Conservation (phyloP, 2,113 vertebrate genomes). For the Brachyhypopomus occidentalis region DNA sequence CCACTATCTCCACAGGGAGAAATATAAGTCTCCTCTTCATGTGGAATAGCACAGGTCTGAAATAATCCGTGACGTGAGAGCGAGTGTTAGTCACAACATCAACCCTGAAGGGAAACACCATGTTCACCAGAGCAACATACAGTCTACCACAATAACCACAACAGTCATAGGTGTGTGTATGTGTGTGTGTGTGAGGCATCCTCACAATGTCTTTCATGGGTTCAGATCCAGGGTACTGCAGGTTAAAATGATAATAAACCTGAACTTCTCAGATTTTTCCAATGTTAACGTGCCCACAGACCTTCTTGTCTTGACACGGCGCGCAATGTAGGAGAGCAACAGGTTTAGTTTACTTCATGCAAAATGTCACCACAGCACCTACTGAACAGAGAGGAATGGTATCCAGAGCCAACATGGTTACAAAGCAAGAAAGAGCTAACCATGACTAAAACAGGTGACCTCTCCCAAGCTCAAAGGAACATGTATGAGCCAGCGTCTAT, state of each 20-base stretch:
- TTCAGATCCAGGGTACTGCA: background rate
- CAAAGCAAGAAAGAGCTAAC: too few relatives aligned
- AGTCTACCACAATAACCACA: background rate
- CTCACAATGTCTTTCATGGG: background rate
- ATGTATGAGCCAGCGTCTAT: background rate
- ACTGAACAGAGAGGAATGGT: too few relatives aligned
- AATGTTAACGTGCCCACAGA: background rate
- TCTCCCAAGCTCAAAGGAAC: background rate
- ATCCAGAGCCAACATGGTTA: too few relatives aligned
- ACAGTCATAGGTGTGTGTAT: background rate
- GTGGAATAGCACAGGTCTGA: background rate
- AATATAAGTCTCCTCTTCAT: background rate
- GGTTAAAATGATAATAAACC: background rate
- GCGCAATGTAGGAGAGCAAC: too few relatives aligned
- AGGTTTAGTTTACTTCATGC: too few relatives aligned
- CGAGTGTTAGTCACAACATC: background rate
- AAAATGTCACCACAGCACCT: too few relatives aligned
- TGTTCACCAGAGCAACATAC: background rate
- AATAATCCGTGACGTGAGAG: background rate
- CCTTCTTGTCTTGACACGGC: too few relatives aligned
- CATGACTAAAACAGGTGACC: too few relatives aligned
- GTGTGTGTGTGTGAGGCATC: background rate
- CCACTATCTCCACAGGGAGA: background rate
- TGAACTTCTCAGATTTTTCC: background rate
- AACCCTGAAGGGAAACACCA: background rate